A percentile compares a stretch with the other conserved stretches of the same genome.
Evolutionary conservation across 2,888 invertebrate genomes (phyloP).

Genomic region (Diplazon laetatorius): DNA sequence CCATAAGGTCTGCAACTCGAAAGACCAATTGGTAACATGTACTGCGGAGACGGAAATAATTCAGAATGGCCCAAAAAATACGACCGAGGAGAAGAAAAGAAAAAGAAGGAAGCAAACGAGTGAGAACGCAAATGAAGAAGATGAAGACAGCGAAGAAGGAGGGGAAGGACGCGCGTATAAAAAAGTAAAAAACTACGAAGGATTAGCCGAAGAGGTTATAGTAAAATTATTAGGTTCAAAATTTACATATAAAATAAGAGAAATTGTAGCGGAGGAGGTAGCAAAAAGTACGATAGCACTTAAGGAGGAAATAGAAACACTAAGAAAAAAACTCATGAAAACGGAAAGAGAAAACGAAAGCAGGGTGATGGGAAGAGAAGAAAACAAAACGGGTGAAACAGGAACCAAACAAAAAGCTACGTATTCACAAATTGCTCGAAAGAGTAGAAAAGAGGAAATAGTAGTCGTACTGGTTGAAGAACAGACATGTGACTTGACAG

Average conservation of each 20-base stretch:
- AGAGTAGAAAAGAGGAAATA: conserved; percentile 32
- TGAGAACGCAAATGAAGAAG: background rate
- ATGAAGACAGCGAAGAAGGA: background rate
- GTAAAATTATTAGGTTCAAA: too few species aligned
- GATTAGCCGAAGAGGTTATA: background rate
- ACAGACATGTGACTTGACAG: conserved; percentile 33
- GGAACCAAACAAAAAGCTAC: background rate
- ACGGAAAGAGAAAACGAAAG: background rate
- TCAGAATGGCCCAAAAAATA: background rate
- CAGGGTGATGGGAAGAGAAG: conserved; percentile 1
- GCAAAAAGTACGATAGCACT: background rate
- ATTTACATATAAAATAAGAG: background rate
- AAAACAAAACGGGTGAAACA: background rate
- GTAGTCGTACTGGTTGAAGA: conserved; percentile 36
- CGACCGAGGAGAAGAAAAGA: background rate
- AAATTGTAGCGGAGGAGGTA: background rate
- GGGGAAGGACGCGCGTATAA: background rate
- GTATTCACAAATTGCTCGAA: conserved; percentile 32
- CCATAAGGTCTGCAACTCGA: background rate
- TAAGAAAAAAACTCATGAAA: background rate
- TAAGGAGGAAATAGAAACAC: background rate
- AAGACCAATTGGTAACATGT: background rate
- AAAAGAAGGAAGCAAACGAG: background rate
- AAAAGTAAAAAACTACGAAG: background rate
- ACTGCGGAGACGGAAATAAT: background rate